These are phyloP conservation scores for Drosophila recens DNA, from an alignment of 2,888 invertebrate species.

Conservation along the genomic window DNA sequence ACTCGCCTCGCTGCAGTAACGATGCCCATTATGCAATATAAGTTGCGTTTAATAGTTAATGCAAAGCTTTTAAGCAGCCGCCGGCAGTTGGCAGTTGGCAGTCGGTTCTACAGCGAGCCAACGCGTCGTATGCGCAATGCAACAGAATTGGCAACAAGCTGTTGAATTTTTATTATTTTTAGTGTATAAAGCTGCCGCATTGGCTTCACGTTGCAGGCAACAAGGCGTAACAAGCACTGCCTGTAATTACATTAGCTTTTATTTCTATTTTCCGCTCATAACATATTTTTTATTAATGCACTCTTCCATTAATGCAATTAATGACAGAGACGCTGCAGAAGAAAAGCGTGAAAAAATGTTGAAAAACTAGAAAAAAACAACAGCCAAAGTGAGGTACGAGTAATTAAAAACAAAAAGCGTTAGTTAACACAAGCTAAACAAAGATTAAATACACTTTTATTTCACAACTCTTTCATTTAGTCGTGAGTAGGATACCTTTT, in stretches of 20 bases:
- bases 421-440: no score
- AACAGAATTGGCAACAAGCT: conserved; percentile 38
- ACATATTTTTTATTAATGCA: conserved; percentile 66
- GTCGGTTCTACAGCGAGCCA: conserved; percentile 9
- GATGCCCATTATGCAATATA: conserved; percentile 70
- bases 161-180: conserved; percentile 60
- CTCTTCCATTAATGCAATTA: conserved; percentile 66
- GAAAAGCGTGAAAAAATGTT: not conserved
- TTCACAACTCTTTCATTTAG: not conserved
- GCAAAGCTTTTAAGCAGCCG: conserved; percentile 79
- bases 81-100: conserved; percentile 34
- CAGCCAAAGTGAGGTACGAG: conserved; percentile 33
- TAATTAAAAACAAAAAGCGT: conserved; percentile 58
- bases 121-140: conserved; percentile 63
- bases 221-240: conserved; percentile 49
- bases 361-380: conserved; percentile 3
- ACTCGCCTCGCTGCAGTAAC: conserved; percentile 21
- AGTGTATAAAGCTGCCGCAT: conserved; percentile 29
- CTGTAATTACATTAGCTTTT: conserved; percentile 73
- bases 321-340: conserved; percentile 30
- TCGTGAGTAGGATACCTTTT: not conserved
- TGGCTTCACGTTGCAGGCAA: conserved; percentile 21
- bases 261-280: conserved; percentile 69
- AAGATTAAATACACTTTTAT: conserved; percentile 9
- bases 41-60: conserved; percentile 80